Evolutionary conservation across 2,797 vertebrate species (phyloP).

Genomic region (Somateria mollissima): DNA sequence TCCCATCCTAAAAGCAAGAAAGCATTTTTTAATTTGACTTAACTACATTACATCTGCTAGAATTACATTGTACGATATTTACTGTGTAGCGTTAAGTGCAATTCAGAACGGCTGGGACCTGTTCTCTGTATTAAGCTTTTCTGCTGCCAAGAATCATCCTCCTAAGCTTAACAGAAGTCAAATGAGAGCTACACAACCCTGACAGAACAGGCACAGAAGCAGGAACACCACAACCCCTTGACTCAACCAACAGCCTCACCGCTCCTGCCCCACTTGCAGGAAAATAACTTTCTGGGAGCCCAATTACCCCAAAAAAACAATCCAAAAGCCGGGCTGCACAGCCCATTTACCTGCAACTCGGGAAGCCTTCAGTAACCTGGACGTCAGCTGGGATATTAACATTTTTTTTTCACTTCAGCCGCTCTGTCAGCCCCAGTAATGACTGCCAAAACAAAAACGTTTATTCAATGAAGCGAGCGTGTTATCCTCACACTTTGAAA

Average conservation of each 20-base stretch:
- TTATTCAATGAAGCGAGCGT: rapidly evolving
- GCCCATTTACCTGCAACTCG: constrained; percentile 69
- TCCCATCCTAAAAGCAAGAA: rapidly evolving
- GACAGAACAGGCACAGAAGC: rapidly evolving
- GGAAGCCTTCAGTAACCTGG: constrained; percentile 51
- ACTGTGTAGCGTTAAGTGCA: rapidly evolving
- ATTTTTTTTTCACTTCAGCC: constrained; percentile 35
- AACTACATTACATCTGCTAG: not conserved
- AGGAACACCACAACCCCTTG: rapidly evolving
- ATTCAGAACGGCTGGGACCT: not conserved
- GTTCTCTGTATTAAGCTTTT: rapidly evolving
- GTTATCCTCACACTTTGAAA: not conserved
- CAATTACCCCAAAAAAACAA: rapidly evolving
- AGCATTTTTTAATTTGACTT: not conserved
- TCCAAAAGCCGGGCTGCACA: rapidly evolving
- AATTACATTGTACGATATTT: not conserved
- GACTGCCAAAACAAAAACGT: constrained; percentile 35
- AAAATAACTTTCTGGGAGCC: not conserved
- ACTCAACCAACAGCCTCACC: not conserved
- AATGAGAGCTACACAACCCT: rapidly evolving
- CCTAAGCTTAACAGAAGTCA: not conserved
- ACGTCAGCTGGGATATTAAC: constrained; percentile 69
- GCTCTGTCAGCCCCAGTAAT: not conserved
- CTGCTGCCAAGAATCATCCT: not conserved
- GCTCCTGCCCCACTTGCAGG: not conserved